phyloP scores from a whole-genome alignment of 2,797 vertebrate genomes.

The Pangasius larnaudii region DNA sequence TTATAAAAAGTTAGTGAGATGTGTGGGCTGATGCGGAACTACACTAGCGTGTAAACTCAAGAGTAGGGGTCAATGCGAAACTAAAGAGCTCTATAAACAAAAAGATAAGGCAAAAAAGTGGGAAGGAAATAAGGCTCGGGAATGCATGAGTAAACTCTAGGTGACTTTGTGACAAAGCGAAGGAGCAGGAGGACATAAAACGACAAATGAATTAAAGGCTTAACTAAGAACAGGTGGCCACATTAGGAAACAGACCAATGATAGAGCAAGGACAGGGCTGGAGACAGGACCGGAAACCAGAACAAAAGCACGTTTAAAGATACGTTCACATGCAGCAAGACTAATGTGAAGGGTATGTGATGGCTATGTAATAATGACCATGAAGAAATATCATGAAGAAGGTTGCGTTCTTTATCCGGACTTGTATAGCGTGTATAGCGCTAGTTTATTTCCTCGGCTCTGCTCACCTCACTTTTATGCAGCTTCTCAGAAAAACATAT shows the following conservation, averaged over 20 bases:
- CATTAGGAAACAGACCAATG: not conserved
- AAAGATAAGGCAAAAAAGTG: not conserved
- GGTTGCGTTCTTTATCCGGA: too few species aligned
- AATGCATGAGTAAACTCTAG: not conserved
- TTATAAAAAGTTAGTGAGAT: not conserved
- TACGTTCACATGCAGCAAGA: not conserved
- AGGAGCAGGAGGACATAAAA: too few species aligned
- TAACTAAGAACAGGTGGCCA: not conserved
- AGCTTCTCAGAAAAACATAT: not conserved
- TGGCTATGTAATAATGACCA: not conserved
- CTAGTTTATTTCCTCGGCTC: not conserved
- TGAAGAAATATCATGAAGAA: not conserved
- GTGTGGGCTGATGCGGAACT: not conserved
- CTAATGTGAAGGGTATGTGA: not conserved
- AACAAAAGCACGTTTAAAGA: not conserved
- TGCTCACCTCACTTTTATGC: not conserved
- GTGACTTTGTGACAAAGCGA: not conserved
- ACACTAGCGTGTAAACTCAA: too few species aligned
- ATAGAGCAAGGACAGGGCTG: too few species aligned
- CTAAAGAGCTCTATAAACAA: not conserved
- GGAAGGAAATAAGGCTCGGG: not conserved
- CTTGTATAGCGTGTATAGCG: not conserved
- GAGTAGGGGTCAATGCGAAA: not conserved
- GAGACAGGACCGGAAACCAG: too few species aligned
- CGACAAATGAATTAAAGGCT: not conserved